These are phyloP conservation scores for Rhagoletis zephyria DNA, from an alignment of 1,140 invertebrate species.

Conservation along the genomic window DNA sequence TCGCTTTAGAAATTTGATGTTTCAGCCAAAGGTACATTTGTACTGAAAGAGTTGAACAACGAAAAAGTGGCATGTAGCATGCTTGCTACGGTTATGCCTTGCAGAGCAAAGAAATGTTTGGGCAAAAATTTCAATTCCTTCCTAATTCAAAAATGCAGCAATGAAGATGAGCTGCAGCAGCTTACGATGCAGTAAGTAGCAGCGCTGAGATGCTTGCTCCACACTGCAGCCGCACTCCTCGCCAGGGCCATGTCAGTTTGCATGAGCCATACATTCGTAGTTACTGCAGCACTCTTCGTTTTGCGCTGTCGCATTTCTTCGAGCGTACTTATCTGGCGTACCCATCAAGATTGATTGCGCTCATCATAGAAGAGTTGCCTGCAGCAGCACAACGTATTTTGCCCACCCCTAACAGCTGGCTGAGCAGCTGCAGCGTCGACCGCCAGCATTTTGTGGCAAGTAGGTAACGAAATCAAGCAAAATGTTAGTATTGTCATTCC, in stretches of 20 bases:
- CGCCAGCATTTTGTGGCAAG: constrained; percentile 2
- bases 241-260: neutral
- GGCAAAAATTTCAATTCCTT: neutral
- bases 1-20: neutral
- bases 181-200: neutral
- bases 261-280: neutral
- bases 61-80: too few relatives aligned
- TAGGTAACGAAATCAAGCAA: neutral
- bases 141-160: neutral
- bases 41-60: neutral
- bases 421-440: neutral
- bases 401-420: neutral
- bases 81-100: too few relatives aligned
- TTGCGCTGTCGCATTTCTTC: neutral
- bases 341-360: neutral
- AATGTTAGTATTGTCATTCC: neutral
- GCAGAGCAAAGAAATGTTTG: neutral
- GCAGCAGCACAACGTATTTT: neutral
- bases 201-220: neutral
- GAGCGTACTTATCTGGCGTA: neutral
- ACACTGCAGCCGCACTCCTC: too few relatives aligned
- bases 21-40: neutral
- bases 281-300: neutral
- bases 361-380: neutral
- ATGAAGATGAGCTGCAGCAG: neutral